phyloP scores from a whole-genome alignment of 2,113 vertebrate genomes.

The Barbus barbus region DNA sequence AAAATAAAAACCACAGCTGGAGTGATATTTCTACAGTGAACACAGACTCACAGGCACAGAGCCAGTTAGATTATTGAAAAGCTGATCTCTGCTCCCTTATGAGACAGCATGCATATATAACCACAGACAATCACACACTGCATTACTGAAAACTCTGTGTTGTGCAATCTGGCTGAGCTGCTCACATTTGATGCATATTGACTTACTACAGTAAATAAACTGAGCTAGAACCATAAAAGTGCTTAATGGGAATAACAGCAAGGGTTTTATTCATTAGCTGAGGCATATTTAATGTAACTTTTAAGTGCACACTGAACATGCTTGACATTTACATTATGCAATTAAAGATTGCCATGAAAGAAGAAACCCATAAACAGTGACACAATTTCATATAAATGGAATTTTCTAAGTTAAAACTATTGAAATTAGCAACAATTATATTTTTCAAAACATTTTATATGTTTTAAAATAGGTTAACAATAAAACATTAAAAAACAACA shows the following conservation, averaged over 20 bases:
- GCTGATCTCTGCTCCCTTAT: background rate
- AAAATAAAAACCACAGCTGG: constrained; percentile 66
- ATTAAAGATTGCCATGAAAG: background rate
- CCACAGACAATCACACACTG: background rate
- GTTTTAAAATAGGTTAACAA: background rate
- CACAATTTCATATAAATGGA: background rate
- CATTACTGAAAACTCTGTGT: constrained; percentile 30
- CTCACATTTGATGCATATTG: background rate
- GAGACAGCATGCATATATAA: background rate
- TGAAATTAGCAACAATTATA: background rate
- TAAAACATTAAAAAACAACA: too few relatives aligned
- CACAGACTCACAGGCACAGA: background rate
- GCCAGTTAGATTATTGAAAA: background rate
- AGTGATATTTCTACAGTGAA: constrained; percentile 34
- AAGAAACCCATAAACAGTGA: background rate
- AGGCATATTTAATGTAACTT: background rate
- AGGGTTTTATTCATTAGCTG: background rate
- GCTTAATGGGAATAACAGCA: background rate
- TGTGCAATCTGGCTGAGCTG: constrained; percentile 34
- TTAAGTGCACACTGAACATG: background rate
- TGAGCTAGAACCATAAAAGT: background rate
- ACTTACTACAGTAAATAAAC: background rate
- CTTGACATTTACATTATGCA: background rate
- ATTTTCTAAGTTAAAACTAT: too few relatives aligned
- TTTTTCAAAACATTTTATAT: background rate